Base-by-base conservation (phyloP, 2,113 vertebrate species). In the Spea bombifrons region DNA sequence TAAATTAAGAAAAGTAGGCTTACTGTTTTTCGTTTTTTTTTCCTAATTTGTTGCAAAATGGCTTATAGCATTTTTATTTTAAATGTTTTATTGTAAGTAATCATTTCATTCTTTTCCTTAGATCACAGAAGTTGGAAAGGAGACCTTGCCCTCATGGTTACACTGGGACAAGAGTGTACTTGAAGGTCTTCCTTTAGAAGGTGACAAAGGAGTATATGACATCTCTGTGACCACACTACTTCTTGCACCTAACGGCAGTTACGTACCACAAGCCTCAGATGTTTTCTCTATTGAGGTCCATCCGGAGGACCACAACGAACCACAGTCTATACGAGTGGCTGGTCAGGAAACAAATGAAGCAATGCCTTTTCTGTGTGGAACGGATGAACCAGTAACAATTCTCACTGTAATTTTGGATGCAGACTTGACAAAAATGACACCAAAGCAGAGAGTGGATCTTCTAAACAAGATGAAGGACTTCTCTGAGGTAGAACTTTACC, bases 381-480 rank as follows among this genome's bases (percentile, higher is more conserved):
- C 92, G 0, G 95, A 97, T 46, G 95, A 96, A 80, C 92, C 94
- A 0, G 91, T 96, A 82, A 99, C 97, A 1, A 92, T 97, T 73
- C 89, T 99, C 75, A 99, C 97, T 0, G 94, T 99, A 78, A 98
- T 98, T 84, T 84, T 99, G 87, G 97, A 99, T 82, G 97, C 96
- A 0, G 97, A 99, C 87, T 89, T 99, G 85, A 97, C 95, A 81
- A 98, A 98, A 92, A 97, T 99, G 96, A 92, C 88, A 82, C 92
- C 96, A 80, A 90, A 92, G 88, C 94, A 98, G 86, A 93, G 96
- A 81, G 87, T 95, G 2, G 91, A 86, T 67, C 93, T 99, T 61
- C 82, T 98, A 76, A 87, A 83, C 61, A 88, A 89, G 65, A 98
- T 99, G 95, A 92, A 78, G 78, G 91, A 88, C 78, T 99, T 98